Evolutionary conservation across 2,113 vertebrate genomes (phyloP), one percentile per base, ranked within the genome.

Genomic region (Brachypodius melanocephalos): DNA sequence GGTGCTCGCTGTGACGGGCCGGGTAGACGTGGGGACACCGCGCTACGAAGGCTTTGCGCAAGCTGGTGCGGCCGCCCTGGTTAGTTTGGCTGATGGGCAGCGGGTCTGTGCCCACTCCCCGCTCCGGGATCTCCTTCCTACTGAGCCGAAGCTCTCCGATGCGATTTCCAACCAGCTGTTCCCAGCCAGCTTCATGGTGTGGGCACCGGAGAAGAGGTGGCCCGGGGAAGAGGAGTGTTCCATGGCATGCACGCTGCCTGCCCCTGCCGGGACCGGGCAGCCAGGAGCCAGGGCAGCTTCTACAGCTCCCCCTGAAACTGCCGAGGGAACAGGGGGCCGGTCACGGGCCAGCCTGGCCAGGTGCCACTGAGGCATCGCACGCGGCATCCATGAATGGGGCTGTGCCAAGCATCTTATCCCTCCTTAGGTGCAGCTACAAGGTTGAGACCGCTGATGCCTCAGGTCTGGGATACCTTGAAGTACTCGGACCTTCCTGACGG

Each of bases 211-310:
- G 67, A 28, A 26, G 31, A 26, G 29, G 31, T 25, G 61, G 21
- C 25, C 38, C 6, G 13, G 28, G 31, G 24, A 52, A 55, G 9
- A 29, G 17, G 3, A 57, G 11, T 38, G 34, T 51, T 34, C 61
- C 46, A 0, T 2, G 26, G 36, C 8, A 0, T 2, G 42, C 40
- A 5, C 40, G 4, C 21, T 2, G 5, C 29, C 49, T 36, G n/a
- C 2, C 1, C 31, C 17, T 4, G 43, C 26, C 9, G 46, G 52
- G 31, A n/a, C 32, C 13, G 16, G 34, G 19, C 68, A 43, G 20
- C 34, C 25, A 2, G n/a, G 29, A 58, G 48, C 62, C 46, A 10
- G 1, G 2, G 1, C 2, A 2, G 34, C 45, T 71, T 46, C 65
- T 77, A 55, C 36, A 25, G 75, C 21, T 74, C 24, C 57, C 28